Percentiles rank a stretch among this genome's conserved stretches.
Conservation (phyloP, 2,888 invertebrate genomes). For the Muschampia plurimacula region DNA sequence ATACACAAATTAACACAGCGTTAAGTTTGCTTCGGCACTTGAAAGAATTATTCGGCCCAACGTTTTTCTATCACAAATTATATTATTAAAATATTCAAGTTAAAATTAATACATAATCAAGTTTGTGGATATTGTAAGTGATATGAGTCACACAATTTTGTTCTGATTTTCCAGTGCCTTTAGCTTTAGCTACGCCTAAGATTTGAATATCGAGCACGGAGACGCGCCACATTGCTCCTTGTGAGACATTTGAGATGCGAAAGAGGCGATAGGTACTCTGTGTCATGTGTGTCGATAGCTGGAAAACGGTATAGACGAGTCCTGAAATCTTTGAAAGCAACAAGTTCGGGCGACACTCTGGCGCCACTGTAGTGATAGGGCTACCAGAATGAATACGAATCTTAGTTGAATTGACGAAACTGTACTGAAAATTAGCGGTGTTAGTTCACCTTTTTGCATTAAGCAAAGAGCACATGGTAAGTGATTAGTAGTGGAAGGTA, state of each 20-base stretch:
- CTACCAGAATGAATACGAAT: slow-evolving; percentile 14
- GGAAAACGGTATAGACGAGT: slow-evolving; percentile 39
- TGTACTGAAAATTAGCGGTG: too few species aligned
- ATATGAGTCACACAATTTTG: not conserved
- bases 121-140: not conserved
- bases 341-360: slow-evolving; percentile 69
- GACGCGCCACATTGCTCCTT: not conserved
- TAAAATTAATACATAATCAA: not conserved
- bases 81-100: not conserved
- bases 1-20: too few species aligned
- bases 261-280: slow-evolving; percentile 14
- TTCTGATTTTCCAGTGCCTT: not conserved
- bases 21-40: not conserved
- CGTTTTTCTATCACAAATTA: not conserved
- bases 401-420: not conserved
- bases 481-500: too few species aligned
- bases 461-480: too few species aligned
- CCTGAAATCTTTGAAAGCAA: slow-evolving; percentile 55
- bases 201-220: not conserved
- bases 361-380: slow-evolving; percentile 57
- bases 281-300: slow-evolving; percentile 38
- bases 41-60: not conserved
- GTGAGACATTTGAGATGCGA: slow-evolving; percentile 6
- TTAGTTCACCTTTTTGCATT: too few species aligned
- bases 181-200: not conserved